Percentiles rank a stretch among this genome's conserved stretches.
Evolutionary conservation across 2,797 vertebrate genomes (phyloP).

Genomic region (Prunella strophiata): DNA sequence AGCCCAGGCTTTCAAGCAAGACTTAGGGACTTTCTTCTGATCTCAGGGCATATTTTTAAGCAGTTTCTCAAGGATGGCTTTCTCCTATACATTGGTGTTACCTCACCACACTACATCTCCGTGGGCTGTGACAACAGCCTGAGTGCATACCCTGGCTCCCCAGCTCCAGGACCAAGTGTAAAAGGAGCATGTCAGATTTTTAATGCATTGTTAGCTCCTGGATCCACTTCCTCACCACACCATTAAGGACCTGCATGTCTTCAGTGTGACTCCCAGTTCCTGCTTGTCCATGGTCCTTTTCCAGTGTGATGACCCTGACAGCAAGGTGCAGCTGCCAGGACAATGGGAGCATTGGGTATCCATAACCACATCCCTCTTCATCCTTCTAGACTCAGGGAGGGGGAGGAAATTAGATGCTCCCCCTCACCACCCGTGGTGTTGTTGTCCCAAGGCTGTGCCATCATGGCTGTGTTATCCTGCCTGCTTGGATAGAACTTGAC

Average conservation of each 20-base stretch:
- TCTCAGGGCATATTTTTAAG: background rate
- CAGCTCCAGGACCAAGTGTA: background rate
- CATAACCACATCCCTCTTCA: background rate
- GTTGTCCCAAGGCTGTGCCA: background rate
- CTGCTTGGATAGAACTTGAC: background rate
- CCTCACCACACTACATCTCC: background rate
- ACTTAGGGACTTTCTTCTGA: background rate
- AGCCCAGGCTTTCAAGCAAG: background rate
- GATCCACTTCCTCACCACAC: background rate
- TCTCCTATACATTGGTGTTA: background rate
- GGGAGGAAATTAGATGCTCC: background rate
- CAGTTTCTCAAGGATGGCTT: background rate
- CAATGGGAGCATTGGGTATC: background rate
- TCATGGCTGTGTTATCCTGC: background rate
- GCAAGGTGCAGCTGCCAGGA: fast-evolving
- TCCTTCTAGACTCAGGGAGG: background rate
- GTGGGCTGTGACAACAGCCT: background rate
- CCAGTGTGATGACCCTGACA: fast-evolving
- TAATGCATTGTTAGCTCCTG: background rate
- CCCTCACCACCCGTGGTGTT: fast-evolving
- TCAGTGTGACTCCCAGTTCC: background rate
- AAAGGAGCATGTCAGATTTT: background rate
- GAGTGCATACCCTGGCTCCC: background rate
- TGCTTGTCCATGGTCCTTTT: background rate
- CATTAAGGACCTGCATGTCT: background rate